These are phyloP conservation scores for Mystacornis crossleyi DNA, from an alignment of 2,113 vertebrate genomes.

Conservation along the genomic window DNA sequence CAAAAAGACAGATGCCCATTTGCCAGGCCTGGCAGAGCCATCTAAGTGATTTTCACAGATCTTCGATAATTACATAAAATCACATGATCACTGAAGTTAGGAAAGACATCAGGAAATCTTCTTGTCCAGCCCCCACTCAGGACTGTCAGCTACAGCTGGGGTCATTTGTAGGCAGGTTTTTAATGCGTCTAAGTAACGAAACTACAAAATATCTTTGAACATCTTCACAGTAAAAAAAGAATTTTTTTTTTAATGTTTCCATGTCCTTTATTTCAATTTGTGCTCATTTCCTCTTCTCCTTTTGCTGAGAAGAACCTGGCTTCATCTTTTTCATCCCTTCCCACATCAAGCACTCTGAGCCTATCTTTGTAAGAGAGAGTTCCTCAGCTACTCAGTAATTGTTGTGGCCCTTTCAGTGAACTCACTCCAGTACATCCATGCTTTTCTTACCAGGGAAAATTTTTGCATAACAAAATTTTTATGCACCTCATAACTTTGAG, in stretches of 20 bases:
- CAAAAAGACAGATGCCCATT: background rate
- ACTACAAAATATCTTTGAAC: background rate
- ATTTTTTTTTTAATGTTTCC: background rate
- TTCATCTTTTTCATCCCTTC: background rate
- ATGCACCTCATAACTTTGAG: background rate
- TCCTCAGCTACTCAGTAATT: background rate
- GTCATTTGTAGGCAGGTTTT: background rate
- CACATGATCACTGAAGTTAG: background rate
- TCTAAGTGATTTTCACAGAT: background rate
- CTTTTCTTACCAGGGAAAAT: background rate
- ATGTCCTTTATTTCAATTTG: background rate
- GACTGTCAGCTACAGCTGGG: background rate
- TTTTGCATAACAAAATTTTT: background rate
- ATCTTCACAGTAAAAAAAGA: accelerated
- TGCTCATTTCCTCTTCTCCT: background rate
- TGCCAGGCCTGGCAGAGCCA: background rate
- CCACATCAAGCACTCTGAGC: background rate
- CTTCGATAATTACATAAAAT: background rate
- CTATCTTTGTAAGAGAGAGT: background rate
- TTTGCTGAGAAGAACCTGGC: background rate
- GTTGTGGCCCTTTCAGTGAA: background rate
- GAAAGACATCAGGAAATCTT: background rate
- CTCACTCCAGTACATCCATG: background rate
- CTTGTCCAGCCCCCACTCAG: background rate
- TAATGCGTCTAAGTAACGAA: background rate